Evolutionary conservation across 2,113 vertebrate species (phyloP).

Genomic region (Poeciliopsis prolifica): DNA sequence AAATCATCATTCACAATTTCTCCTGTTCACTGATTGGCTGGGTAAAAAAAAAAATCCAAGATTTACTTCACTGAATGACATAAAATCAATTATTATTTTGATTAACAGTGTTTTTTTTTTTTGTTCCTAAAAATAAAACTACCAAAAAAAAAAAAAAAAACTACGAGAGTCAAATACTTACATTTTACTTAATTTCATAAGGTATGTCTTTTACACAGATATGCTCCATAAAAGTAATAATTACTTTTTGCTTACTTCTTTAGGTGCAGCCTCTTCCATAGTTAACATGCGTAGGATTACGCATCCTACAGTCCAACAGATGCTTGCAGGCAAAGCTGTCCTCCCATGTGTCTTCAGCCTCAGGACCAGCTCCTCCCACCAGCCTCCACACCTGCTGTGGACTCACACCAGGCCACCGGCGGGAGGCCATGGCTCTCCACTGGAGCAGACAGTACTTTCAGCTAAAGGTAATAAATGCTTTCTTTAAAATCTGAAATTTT

Average conservation of each 20-base stretch:
- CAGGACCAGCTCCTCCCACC: slow-evolving; percentile 45
- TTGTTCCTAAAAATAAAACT: too few species aligned
- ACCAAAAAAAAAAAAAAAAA: too few species aligned
- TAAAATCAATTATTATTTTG: too few species aligned
- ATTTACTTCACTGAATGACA: too few species aligned
- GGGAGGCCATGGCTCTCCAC: slow-evolving; percentile 49
- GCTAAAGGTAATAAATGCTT: slow-evolving; percentile 79
- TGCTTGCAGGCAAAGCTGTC: slow-evolving; percentile 83
- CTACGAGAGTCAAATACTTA: background rate
- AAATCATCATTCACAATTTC: too few species aligned
- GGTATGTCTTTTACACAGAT: background rate
- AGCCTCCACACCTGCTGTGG: slow-evolving; percentile 86
- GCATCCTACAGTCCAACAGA: slow-evolving; percentile 70
- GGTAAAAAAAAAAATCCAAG: too few species aligned
- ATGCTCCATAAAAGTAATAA: background rate
- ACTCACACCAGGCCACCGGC: slow-evolving; percentile 80
- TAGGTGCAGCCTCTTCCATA: slow-evolving; percentile 75
- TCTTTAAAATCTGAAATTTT: background rate
- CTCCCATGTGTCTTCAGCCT: slow-evolving; percentile 89
- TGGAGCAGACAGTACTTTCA: slow-evolving; percentile 85
- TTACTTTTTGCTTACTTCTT: slow-evolving; percentile 19
- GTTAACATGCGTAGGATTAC: slow-evolving; percentile 85
- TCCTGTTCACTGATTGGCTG: too few species aligned
- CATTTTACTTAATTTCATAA: background rate
- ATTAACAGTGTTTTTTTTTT: too few species aligned